phyloP scores from a whole-genome alignment of 2,888 invertebrate genomes.

The Arge pagana region DNA sequence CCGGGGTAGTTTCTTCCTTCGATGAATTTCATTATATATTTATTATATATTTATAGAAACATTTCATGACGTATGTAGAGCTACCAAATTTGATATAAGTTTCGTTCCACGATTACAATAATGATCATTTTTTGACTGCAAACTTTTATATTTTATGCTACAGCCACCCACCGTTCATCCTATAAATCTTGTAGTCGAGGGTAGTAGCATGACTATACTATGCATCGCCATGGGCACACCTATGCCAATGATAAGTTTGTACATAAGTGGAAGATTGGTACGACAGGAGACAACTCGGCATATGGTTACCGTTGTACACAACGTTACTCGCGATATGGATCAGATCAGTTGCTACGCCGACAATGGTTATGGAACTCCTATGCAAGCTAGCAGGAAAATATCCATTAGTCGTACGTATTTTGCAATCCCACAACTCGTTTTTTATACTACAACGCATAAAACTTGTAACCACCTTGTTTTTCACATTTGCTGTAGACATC shows the following conservation, averaged over 20 bases:
- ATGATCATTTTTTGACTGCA: no score
- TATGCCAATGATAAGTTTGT: constrained; percentile 81
- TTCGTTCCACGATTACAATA: no score
- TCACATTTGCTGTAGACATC: no score
- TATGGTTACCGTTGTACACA: constrained; percentile 85
- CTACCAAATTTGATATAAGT: no score
- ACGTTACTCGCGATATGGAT: constrained; percentile 83
- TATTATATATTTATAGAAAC: no score
- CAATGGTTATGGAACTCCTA: constrained; percentile 85
- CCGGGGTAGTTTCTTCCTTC: no score
- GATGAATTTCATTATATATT: no score
- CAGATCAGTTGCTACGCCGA: constrained; percentile 87
- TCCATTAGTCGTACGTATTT: constrained; percentile 77
- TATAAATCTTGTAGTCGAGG: constrained; percentile 80
- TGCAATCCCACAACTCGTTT: background rate
- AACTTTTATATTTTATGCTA: constrained; percentile 27
- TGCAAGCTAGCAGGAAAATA: constrained; percentile 81
- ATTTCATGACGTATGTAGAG: no score
- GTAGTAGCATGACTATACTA: constrained; percentile 83
- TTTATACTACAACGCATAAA: no score
- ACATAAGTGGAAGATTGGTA: constrained; percentile 79
- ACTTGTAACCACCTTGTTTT: no score
- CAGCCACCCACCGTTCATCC: constrained; percentile 85
- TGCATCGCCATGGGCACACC: constrained; percentile 87
- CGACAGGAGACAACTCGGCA: constrained; percentile 81